Conservation (phyloP, 2,888 invertebrate genomes). For the Meloe dianella region DNA sequence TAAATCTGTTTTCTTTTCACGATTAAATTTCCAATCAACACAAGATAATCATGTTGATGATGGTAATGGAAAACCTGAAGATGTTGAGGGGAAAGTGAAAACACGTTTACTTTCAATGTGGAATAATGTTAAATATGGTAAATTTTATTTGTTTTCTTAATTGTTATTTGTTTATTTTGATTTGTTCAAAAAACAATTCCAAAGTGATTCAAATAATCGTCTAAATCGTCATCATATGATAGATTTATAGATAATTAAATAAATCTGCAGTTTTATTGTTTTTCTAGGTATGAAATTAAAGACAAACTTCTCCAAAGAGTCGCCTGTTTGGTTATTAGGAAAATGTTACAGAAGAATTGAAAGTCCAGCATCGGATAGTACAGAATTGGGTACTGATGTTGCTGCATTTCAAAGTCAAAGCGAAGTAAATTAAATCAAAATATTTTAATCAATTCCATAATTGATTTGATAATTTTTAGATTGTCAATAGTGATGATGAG, state of each 20-base stretch:
- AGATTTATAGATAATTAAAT: slow-evolving; percentile 4
- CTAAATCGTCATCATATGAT: background rate
- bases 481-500: slow-evolving; percentile 52
- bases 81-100: slow-evolving; percentile 79
- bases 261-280: slow-evolving; percentile 4
- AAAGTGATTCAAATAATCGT: background rate
- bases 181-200: background rate
- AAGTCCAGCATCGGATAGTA: slow-evolving; percentile 58
- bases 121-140: slow-evolving; percentile 90
- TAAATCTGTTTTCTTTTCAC: slow-evolving; percentile 41
- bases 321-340: slow-evolving; percentile 86
- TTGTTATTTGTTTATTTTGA: background rate
- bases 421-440: slow-evolving; percentile 47
- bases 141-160: slow-evolving; percentile 19
- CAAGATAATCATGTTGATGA: slow-evolving; percentile 50
- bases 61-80: slow-evolving; percentile 50
- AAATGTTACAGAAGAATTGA: slow-evolving; percentile 75
- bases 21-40: slow-evolving; percentile 43
- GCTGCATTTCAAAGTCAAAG: slow-evolving; percentile 67
- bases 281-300: slow-evolving; percentile 67
- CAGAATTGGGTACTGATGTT: slow-evolving; percentile 68
- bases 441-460: no score
- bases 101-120: slow-evolving; percentile 85
- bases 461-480: slow-evolving; percentile 32
- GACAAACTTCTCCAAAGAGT: slow-evolving; percentile 81